These are phyloP conservation scores for Atethmia centrago DNA, from an alignment of 2,888 invertebrate genomes.

Conservation along the genomic window DNA sequence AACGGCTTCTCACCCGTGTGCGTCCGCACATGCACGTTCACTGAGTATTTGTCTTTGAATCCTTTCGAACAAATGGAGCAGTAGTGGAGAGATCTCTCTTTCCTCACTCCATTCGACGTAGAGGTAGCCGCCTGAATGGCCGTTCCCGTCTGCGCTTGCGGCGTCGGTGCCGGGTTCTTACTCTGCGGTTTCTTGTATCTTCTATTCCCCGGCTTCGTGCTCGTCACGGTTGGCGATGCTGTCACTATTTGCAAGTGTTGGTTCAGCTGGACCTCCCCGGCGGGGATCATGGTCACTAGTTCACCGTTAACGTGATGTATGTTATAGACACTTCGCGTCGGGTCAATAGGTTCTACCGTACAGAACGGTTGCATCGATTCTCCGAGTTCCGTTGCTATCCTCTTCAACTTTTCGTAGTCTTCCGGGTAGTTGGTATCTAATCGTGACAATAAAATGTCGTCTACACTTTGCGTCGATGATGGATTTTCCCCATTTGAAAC, in stretches of 20 bases:
- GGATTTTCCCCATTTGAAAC: slow-evolving; percentile 88
- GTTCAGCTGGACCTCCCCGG: slow-evolving; percentile 84
- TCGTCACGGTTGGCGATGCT: slow-evolving; percentile 91
- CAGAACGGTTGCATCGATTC: slow-evolving; percentile 94
- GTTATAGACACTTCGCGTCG: slow-evolving; percentile 89
- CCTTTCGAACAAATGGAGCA: slow-evolving; percentile 98
- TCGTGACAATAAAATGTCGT: slow-evolving; percentile 93
- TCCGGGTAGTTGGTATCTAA: slow-evolving; percentile 93
- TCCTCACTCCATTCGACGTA: slow-evolving; percentile 93
- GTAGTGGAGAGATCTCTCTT: slow-evolving; percentile 97
- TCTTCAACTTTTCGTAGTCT: slow-evolving; percentile 96
- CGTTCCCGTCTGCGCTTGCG: slow-evolving; percentile 81
- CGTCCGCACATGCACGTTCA: slow-evolving; percentile 99
- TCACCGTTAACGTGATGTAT: slow-evolving; percentile 88
- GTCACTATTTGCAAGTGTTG: slow-evolving; percentile 90
- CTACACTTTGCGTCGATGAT: slow-evolving; percentile 91
- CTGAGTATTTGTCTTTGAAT: slow-evolving; percentile 98
- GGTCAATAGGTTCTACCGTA: slow-evolving; percentile 89
- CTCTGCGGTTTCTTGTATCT: slow-evolving; percentile 93
- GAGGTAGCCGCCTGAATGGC: slow-evolving; percentile 90
- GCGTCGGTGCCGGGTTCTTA: slow-evolving; percentile 86
- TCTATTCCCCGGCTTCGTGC: slow-evolving; percentile 92
- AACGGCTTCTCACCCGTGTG: slow-evolving; percentile 99
- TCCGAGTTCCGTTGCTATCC: slow-evolving; percentile 95
- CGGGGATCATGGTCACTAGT: slow-evolving; percentile 88